These are phyloP conservation scores for Platorchestia sp. DNA, from an alignment of 1,140 invertebrate species.

Conservation along the genomic window DNA sequence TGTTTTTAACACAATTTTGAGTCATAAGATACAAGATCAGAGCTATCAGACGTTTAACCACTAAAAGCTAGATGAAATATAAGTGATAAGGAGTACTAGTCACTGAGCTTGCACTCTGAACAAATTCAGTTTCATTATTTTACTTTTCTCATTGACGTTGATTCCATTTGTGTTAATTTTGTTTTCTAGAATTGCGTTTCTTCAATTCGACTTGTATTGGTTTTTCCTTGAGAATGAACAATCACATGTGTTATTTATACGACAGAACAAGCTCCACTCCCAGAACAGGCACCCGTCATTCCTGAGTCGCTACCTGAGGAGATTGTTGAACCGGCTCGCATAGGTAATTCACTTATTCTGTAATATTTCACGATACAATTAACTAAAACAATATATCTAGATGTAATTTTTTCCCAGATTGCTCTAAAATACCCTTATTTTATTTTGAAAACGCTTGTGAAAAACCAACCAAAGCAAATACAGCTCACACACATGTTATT, in stretches of 20 bases:
- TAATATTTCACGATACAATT: neutral
- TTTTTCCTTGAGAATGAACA: neutral
- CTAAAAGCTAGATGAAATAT: neutral
- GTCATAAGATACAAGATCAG: neutral
- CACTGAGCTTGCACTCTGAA: neutral
- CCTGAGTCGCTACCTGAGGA: neutral
- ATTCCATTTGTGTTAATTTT: neutral
- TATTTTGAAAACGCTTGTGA: neutral
- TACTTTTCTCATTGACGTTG: neutral
- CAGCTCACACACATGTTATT: neutral
- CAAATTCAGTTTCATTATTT: neutral
- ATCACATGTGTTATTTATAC: neutral
- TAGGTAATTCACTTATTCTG: neutral
- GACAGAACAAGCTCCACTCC: neutral
- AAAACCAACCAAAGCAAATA: neutral
- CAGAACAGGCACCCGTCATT: neutral
- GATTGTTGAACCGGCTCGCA: neutral
- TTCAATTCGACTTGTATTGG: neutral
- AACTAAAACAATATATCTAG: neutral
- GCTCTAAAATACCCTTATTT: neutral
- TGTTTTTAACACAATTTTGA: neutral
- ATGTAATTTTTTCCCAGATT: neutral
- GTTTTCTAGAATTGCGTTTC: neutral
- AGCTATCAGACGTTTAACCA: neutral
- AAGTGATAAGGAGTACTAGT: neutral